Conservation (phyloP, 2,888 invertebrate species). For the Oscheius sp. region DNA sequence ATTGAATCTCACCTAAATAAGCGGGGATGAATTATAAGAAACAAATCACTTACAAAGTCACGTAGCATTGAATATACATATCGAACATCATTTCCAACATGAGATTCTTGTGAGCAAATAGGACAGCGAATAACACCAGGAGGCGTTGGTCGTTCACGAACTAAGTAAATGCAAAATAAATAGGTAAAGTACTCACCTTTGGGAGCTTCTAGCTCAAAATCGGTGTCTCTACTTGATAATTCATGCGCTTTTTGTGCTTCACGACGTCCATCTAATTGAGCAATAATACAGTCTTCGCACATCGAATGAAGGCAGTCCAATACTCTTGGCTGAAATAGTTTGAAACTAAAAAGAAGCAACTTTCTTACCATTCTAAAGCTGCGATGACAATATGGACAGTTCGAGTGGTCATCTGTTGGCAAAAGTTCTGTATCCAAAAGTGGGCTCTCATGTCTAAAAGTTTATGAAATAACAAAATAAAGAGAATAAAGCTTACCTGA, state of each 20-base stretch:
- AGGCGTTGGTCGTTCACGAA: slow-evolving; percentile 55
- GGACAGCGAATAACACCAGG: slow-evolving; percentile 70
- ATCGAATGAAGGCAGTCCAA: slow-evolving; percentile 93
- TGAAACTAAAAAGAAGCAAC: neutral
- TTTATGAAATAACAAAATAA: neutral
- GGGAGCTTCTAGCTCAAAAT: slow-evolving; percentile 54
- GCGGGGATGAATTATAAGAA: neutral
- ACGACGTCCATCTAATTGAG: slow-evolving; percentile 60
- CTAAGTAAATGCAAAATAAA: neutral
- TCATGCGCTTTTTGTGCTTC: slow-evolving; percentile 42
- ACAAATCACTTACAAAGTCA: slow-evolving; percentile 73
- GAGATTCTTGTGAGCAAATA: slow-evolving; percentile 79
- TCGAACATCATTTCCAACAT: slow-evolving; percentile 67
- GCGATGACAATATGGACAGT: slow-evolving; percentile 66
- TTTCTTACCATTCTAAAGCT: slow-evolving; percentile 58
- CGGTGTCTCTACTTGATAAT: slow-evolving; percentile 31
- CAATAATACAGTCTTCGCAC: slow-evolving; percentile 85
- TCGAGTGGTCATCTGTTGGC: slow-evolving; percentile 53
- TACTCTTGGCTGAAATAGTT: slow-evolving; percentile 80
- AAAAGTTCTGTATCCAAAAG: slow-evolving; percentile 57
- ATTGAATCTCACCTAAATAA: slow-evolving; percentile 47
- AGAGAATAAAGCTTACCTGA: neutral
- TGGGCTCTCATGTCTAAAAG: slow-evolving; percentile 49
- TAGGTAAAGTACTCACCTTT: slow-evolving; percentile 28
- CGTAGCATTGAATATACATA: slow-evolving; percentile 81